Percentiles rank a stretch among this genome's conserved stretches.
Evolutionary conservation across 2,888 invertebrate genomes (phyloP).

Genomic region (Drosophila subquinaria): DNA sequence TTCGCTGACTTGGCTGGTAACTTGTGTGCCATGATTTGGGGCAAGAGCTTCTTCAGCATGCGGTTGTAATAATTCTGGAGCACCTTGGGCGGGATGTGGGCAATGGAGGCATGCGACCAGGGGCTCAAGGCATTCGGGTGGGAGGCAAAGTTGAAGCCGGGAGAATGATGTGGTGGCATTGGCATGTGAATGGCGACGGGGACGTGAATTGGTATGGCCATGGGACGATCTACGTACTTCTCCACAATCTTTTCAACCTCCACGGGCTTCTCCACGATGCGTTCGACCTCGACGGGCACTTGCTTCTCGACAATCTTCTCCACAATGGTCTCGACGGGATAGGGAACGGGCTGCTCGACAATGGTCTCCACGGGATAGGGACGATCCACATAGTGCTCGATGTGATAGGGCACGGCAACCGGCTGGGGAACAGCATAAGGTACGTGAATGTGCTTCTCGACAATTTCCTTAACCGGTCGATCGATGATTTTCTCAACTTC

Average conservation of each 20-base stretch:
- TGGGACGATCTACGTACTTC: constrained; percentile 84
- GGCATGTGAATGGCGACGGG: constrained; percentile 87
- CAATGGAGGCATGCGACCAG: constrained; percentile 54
- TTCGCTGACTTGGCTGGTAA: constrained; percentile 29
- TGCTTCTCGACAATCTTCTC: constrained; percentile 87
- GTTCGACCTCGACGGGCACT: constrained; percentile 84
- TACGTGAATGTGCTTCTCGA: constrained; percentile 86
- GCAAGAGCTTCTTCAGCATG: constrained; percentile 81
- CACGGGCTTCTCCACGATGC: constrained; percentile 88
- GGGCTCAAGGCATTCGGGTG: constrained; percentile 68
- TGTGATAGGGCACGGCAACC: constrained; percentile 85
- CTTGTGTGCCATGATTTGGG: constrained; percentile 58
- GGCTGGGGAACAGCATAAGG: constrained; percentile 87
- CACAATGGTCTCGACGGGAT: constrained; percentile 86
- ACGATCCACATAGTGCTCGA: constrained; percentile 87
- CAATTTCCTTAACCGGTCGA: constrained; percentile 86
- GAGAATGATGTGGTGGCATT: constrained; percentile 70
- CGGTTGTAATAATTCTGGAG: constrained; percentile 80
- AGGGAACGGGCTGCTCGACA: constrained; percentile 86
- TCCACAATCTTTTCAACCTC: constrained; percentile 85
- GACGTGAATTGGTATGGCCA: constrained; percentile 85
- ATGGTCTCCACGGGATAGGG: constrained; percentile 84
- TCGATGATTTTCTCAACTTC: constrained; percentile 80
- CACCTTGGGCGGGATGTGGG: constrained; percentile 77
- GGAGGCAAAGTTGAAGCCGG: constrained; percentile 23